Conservation (phyloP, 2,888 invertebrate species). For the Bombylius major region DNA sequence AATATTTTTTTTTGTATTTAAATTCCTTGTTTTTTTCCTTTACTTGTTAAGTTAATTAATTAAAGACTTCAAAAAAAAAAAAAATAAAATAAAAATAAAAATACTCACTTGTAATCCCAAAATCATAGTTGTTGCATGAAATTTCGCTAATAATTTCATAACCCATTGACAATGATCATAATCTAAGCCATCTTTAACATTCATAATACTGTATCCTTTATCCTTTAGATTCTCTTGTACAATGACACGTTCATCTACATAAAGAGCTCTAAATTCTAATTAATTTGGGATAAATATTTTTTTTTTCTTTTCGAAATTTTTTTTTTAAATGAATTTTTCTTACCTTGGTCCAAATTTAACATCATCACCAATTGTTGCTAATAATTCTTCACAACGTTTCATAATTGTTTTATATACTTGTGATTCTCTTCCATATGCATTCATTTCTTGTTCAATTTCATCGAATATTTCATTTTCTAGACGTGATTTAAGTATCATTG, state of each 20-base stretch:
- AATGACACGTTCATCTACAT: constrained; percentile 22
- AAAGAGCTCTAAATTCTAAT: constrained; percentile 17
- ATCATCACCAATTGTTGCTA: constrained; percentile 18
- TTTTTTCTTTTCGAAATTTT: not conserved
- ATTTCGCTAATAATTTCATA: constrained; percentile 39
- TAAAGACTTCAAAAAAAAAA: not conserved
- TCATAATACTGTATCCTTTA: constrained; percentile 38
- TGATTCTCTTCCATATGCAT: constrained; percentile 21
- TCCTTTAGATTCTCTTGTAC: constrained; percentile 42
- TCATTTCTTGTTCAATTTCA: constrained; percentile 22
- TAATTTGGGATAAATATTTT: not conserved
- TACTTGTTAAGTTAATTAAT: not conserved
- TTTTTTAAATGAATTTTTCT: not conserved
- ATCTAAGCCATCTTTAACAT: constrained; percentile 39
- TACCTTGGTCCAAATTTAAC: constrained; percentile 23
- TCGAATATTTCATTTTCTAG: constrained; percentile 19
- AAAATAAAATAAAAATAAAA: not conserved
- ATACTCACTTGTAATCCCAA: constrained; percentile 37
- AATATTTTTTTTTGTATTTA: too few species aligned
- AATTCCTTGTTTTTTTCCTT: not conserved
- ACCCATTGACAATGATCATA: constrained; percentile 37
- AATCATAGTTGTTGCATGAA: constrained; percentile 42
- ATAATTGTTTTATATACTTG: constrained; percentile 21
- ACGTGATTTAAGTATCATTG: constrained; percentile 23
- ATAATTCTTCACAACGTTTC: constrained; percentile 15